A percentile compares a stretch with the other conserved stretches of the same genome.
phyloP scores from a whole-genome alignment of 1,140 invertebrate genomes.

The Caerostris darwini region DNA sequence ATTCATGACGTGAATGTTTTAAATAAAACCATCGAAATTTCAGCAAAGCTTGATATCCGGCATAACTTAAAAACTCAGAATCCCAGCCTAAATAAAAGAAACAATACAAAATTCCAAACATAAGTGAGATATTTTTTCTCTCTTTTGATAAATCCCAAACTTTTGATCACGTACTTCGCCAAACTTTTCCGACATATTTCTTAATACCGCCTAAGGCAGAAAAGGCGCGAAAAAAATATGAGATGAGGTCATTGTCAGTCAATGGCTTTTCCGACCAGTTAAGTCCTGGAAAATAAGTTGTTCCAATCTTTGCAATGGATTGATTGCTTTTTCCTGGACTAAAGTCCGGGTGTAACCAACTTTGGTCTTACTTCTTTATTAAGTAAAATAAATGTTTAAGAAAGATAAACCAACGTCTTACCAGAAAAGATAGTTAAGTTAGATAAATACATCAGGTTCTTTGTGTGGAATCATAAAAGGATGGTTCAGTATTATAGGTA shows the following conservation, averaged over 20 bases:
- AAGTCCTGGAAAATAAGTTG: neutral
- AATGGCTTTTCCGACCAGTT: neutral
- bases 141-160: neutral
- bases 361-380: neutral
- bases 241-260: slow-evolving; percentile 38
- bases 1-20: too few species aligned
- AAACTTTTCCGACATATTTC: slow-evolving; percentile 42
- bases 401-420: neutral
- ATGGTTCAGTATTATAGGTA: too few species aligned
- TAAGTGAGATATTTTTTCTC: neutral
- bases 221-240: neutral
- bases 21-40: too few species aligned
- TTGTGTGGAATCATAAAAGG: too few species aligned
- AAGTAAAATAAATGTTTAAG: neutral
- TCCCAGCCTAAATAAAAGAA: neutral
- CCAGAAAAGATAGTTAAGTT: neutral
- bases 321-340: neutral
- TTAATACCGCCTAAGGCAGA: slow-evolving; percentile 33
- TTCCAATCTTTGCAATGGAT: neutral
- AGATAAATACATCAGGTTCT: neutral
- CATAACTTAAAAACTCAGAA: too few species aligned
- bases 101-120: neutral
- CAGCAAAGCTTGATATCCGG: too few species aligned
- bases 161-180: slow-evolving; percentile 51
- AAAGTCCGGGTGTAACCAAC: neutral